phyloP scores from a whole-genome alignment of 2,797 vertebrate species.

The Phrynocephalus forsythii region DNA sequence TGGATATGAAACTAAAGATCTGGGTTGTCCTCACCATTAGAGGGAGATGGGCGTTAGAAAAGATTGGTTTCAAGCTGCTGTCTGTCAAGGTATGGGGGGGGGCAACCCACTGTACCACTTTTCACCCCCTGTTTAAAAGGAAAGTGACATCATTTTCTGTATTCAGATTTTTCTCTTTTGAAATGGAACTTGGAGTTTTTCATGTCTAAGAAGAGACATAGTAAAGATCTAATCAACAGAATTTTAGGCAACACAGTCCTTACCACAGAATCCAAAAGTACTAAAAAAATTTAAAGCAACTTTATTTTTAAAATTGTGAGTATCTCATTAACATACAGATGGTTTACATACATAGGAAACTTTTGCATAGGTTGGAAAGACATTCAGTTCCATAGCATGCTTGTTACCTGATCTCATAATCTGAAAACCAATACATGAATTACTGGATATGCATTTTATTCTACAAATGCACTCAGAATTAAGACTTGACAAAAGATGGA shows the following conservation, averaged over 20 bases:
- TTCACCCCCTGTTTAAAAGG: too few relatives aligned
- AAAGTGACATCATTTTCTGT: too few relatives aligned
- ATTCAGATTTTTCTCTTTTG: neutral
- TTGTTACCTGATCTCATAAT: neutral
- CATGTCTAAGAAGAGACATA: neutral
- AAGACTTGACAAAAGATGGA: neutral
- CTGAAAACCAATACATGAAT: neutral
- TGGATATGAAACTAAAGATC: too few relatives aligned
- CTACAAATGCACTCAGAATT: neutral
- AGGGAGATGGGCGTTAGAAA: too few relatives aligned
- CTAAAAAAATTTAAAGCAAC: neutral
- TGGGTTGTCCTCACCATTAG: too few relatives aligned
- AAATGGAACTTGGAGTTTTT: neutral
- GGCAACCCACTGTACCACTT: too few relatives aligned
- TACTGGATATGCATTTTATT: neutral
- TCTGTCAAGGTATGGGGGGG: too few relatives aligned
- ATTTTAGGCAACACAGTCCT: neutral
- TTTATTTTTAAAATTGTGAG: slow-evolving; percentile 31
- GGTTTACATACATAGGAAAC: neutral
- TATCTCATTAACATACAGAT: slow-evolving; percentile 17
- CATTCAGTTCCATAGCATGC: neutral
- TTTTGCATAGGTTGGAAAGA: neutral
- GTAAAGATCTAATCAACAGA: neutral
- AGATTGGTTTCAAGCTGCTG: too few relatives aligned
- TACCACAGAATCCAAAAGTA: neutral